Percentiles rank a stretch among this genome's conserved stretches.
Evolutionary conservation across 2,113 vertebrate genomes (phyloP).

Genomic region (Tragelaphus buxtoni): DNA sequence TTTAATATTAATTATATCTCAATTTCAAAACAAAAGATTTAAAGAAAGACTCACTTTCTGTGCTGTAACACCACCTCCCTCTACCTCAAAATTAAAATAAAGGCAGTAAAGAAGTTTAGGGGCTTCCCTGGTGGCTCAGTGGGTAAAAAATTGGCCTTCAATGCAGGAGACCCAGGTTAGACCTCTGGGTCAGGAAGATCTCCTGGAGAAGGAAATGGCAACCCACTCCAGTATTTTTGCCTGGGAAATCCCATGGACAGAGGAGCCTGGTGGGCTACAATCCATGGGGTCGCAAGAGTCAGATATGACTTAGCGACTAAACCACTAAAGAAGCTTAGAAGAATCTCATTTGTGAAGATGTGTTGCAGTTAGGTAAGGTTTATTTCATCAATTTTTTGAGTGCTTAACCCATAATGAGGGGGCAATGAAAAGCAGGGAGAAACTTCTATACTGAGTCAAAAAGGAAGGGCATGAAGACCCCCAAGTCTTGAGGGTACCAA

Average conservation of each 20-base stretch:
- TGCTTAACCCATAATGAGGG: not conserved
- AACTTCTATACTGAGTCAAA: not conserved
- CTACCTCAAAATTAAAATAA: not conserved
- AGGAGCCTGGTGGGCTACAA: not conserved
- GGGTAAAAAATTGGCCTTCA: not conserved
- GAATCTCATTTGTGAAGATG: not conserved
- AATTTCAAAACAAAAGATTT: not conserved
- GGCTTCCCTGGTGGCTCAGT: not conserved
- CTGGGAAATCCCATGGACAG: not conserved
- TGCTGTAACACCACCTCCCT: not conserved
- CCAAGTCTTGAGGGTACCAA: not conserved
- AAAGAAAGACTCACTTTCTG: not conserved
- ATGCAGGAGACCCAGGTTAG: not conserved
- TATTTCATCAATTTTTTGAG: not conserved
- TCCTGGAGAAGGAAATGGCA: not conserved
- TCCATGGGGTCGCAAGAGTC: not conserved
- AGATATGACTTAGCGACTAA: not conserved
- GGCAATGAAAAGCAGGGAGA: not conserved
- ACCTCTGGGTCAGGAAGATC: not conserved
- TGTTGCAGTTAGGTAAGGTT: not conserved
- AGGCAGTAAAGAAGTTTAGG: not conserved
- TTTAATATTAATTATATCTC: not conserved
- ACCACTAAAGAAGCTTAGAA: not conserved
- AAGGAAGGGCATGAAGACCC: not conserved
- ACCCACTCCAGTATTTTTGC: not conserved